Percentiles rank a stretch among this genome's conserved stretches.
Evolutionary conservation across 92 coral and sea anemone species (phyloP).

Genomic region (Epizoanthus scotinus): DNA sequence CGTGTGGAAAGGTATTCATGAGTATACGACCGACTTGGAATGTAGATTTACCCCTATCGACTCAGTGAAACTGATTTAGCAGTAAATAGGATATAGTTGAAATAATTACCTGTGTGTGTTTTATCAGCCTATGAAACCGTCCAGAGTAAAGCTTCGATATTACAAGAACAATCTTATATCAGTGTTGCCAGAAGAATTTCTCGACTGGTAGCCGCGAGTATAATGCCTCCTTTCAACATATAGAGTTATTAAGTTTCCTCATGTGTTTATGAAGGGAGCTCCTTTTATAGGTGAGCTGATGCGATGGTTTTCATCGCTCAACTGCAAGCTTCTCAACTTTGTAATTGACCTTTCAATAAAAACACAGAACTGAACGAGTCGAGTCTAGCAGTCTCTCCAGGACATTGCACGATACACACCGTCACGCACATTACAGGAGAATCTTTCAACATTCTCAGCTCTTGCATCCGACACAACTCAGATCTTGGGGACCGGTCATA

Average conservation of each 20-base stretch:
- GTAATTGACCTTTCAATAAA: conserved; percentile 16
- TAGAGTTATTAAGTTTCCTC: neutral
- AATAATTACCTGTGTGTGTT: neutral
- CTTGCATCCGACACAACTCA: neutral
- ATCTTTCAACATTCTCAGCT: neutral
- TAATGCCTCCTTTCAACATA: neutral
- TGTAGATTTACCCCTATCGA: neutral
- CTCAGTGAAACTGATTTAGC: neutral
- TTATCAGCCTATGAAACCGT: neutral
- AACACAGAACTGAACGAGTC: neutral
- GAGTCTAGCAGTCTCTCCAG: neutral
- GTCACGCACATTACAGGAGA: neutral
- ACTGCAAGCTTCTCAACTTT: conserved; percentile 16
- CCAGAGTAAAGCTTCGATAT: neutral
- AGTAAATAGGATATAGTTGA: neutral
- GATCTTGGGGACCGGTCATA: too few species aligned
- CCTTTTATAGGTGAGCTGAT: neutral
- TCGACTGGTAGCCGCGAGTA: neutral
- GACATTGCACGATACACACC: neutral
- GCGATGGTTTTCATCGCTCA: conserved; percentile 29
- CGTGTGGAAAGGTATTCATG: neutral
- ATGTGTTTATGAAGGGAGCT: neutral
- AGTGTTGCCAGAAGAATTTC: neutral
- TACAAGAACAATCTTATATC: neutral
- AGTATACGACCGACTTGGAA: too few species aligned